Percentiles rank a stretch among this genome's conserved stretches.
Conservation (phyloP, 2,888 invertebrate genomes). For the Hirtodrosophila alboralis region DNA sequence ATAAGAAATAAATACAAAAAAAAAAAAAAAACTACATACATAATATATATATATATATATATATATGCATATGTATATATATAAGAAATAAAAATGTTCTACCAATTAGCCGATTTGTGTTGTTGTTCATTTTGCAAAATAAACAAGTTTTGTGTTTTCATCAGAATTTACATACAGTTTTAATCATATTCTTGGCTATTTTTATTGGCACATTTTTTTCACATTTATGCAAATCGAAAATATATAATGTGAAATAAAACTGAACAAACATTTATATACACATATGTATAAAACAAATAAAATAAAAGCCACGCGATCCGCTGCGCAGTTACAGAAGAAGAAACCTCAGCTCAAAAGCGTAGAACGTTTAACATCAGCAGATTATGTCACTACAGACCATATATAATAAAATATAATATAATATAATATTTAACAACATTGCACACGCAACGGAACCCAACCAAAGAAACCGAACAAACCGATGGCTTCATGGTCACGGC, state of each 20-base stretch:
- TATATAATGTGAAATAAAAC: constrained; percentile 12
- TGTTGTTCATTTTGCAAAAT: constrained; percentile 70
- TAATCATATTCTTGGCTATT: constrained; percentile 59
- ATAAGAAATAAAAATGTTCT: constrained; percentile 54
- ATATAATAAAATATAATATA: constrained; percentile 5
- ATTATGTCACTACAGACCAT: constrained; percentile 62
- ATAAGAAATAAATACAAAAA: constrained; percentile 7
- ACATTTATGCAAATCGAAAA: constrained; percentile 64
- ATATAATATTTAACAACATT: constrained; percentile 57
- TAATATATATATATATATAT: too few relatives aligned
- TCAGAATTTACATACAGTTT: constrained; percentile 73
- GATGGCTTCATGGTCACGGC: constrained; percentile 73
- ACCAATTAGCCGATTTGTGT: constrained; percentile 61
- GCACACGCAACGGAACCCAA: constrained; percentile 66
- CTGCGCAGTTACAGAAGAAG: constrained; percentile 74
- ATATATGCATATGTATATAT: too few relatives aligned
- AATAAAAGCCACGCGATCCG: constrained; percentile 53
- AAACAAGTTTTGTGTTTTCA: constrained; percentile 61
- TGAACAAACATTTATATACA: too few relatives aligned
- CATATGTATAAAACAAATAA: constrained; percentile 4
- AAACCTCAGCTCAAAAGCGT: constrained; percentile 54
- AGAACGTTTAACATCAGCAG: constrained; percentile 69
- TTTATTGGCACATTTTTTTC: constrained; percentile 73
- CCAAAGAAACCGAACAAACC: constrained; percentile 47
- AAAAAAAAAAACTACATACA: constrained; percentile 26